A percentile compares a stretch with the other conserved stretches of the same genome.
Conservation (phyloP, 53 echinoderm and acorn worm species). For the Mesocentrotus franciscanus region DNA sequence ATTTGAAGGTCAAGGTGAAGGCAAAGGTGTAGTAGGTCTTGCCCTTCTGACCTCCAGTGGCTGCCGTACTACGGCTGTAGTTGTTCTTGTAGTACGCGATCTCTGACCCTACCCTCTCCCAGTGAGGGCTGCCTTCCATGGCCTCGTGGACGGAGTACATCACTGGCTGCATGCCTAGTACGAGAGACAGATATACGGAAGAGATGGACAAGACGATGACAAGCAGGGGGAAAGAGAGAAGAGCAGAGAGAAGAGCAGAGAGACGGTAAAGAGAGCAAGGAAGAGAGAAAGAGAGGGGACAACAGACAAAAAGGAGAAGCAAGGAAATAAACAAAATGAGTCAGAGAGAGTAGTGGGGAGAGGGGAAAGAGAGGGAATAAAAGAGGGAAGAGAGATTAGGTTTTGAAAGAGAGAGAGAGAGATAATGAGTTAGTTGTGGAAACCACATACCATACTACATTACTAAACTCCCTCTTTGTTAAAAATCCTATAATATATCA, state of each 20-base stretch:
- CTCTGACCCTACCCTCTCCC: constrained; percentile 82
- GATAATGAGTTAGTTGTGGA: background rate
- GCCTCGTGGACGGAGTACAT: constrained; percentile 95
- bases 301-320: background rate
- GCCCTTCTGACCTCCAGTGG: constrained; percentile 94
- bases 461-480: no score
- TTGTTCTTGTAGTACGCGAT: constrained; percentile 99
- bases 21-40: constrained; percentile 93
- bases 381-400: background rate
- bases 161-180: constrained; percentile 94
- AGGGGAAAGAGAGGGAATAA: background rate
- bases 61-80: constrained; percentile 86
- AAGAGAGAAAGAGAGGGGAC: background rate
- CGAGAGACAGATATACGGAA: background rate
- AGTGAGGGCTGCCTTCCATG: constrained; percentile 83
- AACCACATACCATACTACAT: no score
- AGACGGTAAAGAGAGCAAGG: background rate
- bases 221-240: background rate
- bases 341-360: no score
- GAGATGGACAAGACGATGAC: no score
- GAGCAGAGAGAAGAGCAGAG: background rate
- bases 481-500: no score
- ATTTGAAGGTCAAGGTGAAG: constrained; percentile 79
- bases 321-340: no score
- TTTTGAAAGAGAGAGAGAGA: no score